Conservation (phyloP, 2,797 vertebrate genomes). For the Mus caroli region DNA sequence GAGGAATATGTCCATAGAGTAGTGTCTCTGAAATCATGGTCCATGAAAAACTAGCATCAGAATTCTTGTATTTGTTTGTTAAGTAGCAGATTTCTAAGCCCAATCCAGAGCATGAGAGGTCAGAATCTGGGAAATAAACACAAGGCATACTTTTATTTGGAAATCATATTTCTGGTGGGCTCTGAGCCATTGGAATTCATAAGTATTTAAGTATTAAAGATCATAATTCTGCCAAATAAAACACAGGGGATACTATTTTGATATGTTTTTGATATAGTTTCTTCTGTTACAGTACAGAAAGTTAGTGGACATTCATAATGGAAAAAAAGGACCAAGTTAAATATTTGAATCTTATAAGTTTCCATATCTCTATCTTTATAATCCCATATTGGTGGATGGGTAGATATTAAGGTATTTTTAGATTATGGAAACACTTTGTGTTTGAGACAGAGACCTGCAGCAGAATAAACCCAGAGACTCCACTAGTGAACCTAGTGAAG, state of each 20-base stretch:
- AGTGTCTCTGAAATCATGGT: neutral
- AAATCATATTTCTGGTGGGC: neutral
- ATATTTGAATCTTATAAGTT: constrained; percentile 15
- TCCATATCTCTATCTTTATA: neutral
- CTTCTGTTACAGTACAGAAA: neutral
- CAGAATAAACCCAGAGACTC: neutral
- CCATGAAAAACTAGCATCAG: neutral
- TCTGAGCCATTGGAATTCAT: neutral
- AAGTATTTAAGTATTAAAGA: neutral
- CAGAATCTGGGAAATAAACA: neutral
- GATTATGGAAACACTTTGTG: neutral
- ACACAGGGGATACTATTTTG: neutral
- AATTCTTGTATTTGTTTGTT: neutral
- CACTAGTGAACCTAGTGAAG: neutral
- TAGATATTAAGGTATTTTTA: neutral
- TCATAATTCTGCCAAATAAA: neutral
- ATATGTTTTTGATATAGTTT: neutral
- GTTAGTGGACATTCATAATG: neutral
- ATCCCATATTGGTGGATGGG: neutral
- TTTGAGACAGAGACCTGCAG: neutral
- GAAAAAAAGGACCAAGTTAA: neutral
- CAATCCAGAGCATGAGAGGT: neutral
- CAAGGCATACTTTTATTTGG: neutral
- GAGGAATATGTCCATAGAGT: neutral
- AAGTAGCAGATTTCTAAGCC: neutral